phyloP scores from a whole-genome alignment of 2,888 invertebrate genomes.

The Timema podura region DNA sequence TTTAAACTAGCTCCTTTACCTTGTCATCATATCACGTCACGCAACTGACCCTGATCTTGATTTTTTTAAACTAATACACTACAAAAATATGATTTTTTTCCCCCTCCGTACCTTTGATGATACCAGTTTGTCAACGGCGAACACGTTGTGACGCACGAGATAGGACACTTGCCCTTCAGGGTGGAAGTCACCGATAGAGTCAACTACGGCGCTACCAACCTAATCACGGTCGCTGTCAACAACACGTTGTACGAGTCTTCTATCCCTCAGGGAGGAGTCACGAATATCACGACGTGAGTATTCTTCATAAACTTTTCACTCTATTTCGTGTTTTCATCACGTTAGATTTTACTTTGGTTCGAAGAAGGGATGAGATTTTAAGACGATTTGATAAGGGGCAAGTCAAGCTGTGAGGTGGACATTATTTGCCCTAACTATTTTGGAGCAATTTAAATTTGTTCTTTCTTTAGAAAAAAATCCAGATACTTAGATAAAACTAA shows the following conservation, averaged over 20 bases:
- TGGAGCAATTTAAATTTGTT: too few relatives aligned
- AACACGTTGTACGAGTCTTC: constrained; percentile 85
- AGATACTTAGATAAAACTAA: too few relatives aligned
- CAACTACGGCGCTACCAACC: constrained; percentile 64
- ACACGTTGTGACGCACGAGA: constrained; percentile 75
- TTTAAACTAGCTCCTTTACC: not conserved
- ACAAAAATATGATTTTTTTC: not conserved
- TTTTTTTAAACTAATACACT: not conserved
- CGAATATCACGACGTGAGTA: constrained; percentile 53
- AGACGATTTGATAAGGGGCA: too few relatives aligned
- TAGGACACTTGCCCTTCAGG: constrained; percentile 95
- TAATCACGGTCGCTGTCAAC: constrained; percentile 88
- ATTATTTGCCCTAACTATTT: too few relatives aligned
- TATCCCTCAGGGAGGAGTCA: constrained; percentile 80
- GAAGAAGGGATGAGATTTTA: too few relatives aligned
- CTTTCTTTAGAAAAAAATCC: too few relatives aligned
- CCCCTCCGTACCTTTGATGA: constrained; percentile 34
- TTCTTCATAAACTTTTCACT: too few relatives aligned
- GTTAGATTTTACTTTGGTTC: too few relatives aligned
- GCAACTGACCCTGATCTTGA: not conserved
- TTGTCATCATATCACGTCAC: not conserved
- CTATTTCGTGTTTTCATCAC: too few relatives aligned
- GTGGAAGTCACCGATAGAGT: constrained; percentile 70
- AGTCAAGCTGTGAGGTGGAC: too few relatives aligned
- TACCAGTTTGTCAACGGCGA: constrained; percentile 88